Base-by-base conservation (phyloP, 2,113 vertebrate species). In the Ammodytes marinus region DNA sequence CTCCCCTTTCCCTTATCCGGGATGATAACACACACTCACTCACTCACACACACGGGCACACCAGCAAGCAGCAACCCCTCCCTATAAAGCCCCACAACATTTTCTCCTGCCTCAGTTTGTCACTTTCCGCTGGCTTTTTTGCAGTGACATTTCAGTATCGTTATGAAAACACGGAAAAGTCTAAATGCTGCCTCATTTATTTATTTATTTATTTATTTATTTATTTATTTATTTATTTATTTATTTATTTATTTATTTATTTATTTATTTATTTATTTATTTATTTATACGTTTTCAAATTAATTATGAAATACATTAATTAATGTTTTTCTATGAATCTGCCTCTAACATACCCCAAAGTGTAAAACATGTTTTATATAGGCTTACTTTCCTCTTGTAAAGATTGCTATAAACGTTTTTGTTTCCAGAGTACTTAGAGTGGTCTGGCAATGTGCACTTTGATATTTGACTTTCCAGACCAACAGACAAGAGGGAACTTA, bases 61-160 rank as follows among this genome's bases (percentile, higher is more conserved):
- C 3, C 75, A 80, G 69, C 78, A 61, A 86, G 69, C 74, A 83
- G 50, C 46, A 70, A 35, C 65, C 61, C 70, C 89, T 80, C 83
- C 82, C 67, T 69, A 40, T 81, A 11, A 27, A 27, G 27, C 86
- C 63, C 84, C 60, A 9, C 39, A 17, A 40, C 67, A 50, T 58
- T 68, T n/a, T 5, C 53, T 37, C 53, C 43, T 19, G 61, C 6
- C 40, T 14, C 39, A 4, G 5, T 35, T 45, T 45, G 27, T 27
- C 13, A 4, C 17, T 59, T 19, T 40, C 57, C 27, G 39, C 46
- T n/a, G 42, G 13, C 42, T 9, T n/a, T 5, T 1, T 49, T 39
- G 14, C 0, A 10, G 47, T 5, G 5, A 7, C 35, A 1, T 55
- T 75, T 2, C 13, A 14, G 50, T 42, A 19, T 37, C 55, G 37